Base-by-base conservation (phyloP, 2,888 invertebrate species). In the Phaonia tiefii region DNA sequence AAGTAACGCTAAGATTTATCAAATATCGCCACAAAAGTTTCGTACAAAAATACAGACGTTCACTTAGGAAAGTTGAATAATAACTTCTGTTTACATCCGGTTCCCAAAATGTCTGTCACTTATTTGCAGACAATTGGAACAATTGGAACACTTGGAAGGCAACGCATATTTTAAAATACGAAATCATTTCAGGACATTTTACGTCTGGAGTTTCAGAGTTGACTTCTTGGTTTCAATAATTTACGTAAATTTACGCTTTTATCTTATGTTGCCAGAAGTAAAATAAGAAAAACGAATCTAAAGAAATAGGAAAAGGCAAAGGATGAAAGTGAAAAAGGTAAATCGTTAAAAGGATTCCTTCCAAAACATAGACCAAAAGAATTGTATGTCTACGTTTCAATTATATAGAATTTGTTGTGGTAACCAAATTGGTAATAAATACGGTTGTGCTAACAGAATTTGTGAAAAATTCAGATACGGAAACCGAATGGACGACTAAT, bases 211-310 rank as follows among this genome's bases (percentile, higher is more conserved):
- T n/a, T n/a, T 31, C 51, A 8, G 37, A 63, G 22, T 44, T 71
- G 54, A 71, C 10, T 66, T 77, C 46, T 25, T 66, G 65, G 46
- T 20, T 46, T 20, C 31, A 72, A 72, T 13, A 66, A 72, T 15
- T 65, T 46, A 26, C 15, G 25, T 56, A 31, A 60, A 46, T 25
- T 22, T 54, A 56, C 54, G 70, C 63, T 5, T 37, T 54, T 42
- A 37, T n/a, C n/a, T n/a, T n/a, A n/a, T n/a, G n/a, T 49, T 49
- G 7, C n/a, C 15, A n/a, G 15, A 46, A 4, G 17, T 26, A 2
- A 0, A 37, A 69, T 37, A 22, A 26, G n/a, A 37, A 60, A 3
- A 8, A 11, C 37, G 39, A 15, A 15, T 5, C 13, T 3, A 5
- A 22, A 39, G 3, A 54, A 56, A 70, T 70, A 13, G 15, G 25